Base-by-base conservation (phyloP, 2,888 invertebrate genomes). In the Liposcelis brunnea region DNA sequence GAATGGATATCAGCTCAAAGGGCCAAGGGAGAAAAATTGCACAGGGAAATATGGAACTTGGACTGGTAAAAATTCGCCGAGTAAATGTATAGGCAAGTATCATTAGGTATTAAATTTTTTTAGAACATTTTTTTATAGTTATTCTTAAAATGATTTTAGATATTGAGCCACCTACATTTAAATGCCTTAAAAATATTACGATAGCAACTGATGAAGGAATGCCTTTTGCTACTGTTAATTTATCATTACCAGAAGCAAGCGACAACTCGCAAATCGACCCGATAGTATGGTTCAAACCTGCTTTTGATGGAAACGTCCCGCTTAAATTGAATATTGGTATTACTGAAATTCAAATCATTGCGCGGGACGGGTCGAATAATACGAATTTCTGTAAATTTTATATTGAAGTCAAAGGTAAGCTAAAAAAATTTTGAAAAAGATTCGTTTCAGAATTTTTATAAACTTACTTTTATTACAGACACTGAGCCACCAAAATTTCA, bases 351-450 rank as follows among this genome's bases (percentile, higher is more conserved):
- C 64, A 62, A 2, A 79, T 78, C 52, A 67, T 61, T 3, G 77
- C 72, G 1, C 63, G 57, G 11, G 80, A 80, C 56, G 55, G 59
- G 12, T 70, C 66, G 16, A 68, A 69, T 40, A 80, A 80, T 55
- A 64, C 60, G 12, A 73, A 67, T 42, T 64, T 59, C 11, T 80
- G 80, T 54, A 54, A 62, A 15, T 62, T 80, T 36, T 71, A 69
- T 53, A 66, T 80, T 43, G 71, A 68, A 10, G 67, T 80, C 2
- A 67, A 72, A 64, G 69, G 74, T 72, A 56, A 53, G 50, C n/a
- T n/a, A n/a, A n/a, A 19, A 45, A 12, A 8, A 15, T 15, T 33
- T 14, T 21, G 21, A 12, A 2, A 32, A 10, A 18, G n/a, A n/a
- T n/a, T n/a, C n/a, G n/a, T n/a, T n/a, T n/a, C n/a, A n/a, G n/a